Evolutionary conservation across 2,797 vertebrate species (phyloP), one percentile per base, ranked within the genome.

Genomic region (Pangasius sanitwongsei): DNA sequence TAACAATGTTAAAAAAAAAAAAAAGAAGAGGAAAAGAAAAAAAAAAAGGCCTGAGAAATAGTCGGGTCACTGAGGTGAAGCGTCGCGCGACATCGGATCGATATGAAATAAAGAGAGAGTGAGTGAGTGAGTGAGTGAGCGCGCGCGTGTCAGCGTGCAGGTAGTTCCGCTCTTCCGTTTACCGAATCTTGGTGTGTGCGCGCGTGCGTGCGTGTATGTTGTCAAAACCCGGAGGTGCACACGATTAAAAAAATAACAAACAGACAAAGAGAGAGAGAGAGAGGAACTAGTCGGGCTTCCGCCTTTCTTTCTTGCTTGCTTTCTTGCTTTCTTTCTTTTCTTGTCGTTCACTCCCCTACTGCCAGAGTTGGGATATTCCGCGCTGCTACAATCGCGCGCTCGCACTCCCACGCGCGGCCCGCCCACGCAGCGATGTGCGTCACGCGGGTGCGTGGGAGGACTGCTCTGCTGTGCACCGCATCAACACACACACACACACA

Each of bases 311-410:
- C 55, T 25, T 48, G 44, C 53, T 28, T 25, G 37, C 16, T 23
- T 57, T 57, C 48, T 83, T 87, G 41, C 34, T 44, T 48, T 15
- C 3, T n/a, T 6, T 34, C 55, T 0, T 82, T 16, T 41, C 4
- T 83, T 1, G 63, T 89, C 92, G 87, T 89, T 86, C 89, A 91
- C 92, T 93, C 93, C 91, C 92, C 92, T 93, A 90, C 94, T 92
- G 95, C 95, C 94, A 95, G 95, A 92, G 86, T 94, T 93, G 95
- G 95, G 96, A 96, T 95, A 96, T 94, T 96, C 95, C 94, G 93
- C 95, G 93, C 93, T 95, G 63, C 95, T 95, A 92, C 94, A 94
- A 78, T 94, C 91, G 92, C 93, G 92, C 93, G 92, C 94, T 93
- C 92, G 94, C 95, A 94, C 95, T 96, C 96, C 93, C 96, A 94